phyloP scores from a whole-genome alignment of 1,140 invertebrate species.

The Cydia pomonella region DNA sequence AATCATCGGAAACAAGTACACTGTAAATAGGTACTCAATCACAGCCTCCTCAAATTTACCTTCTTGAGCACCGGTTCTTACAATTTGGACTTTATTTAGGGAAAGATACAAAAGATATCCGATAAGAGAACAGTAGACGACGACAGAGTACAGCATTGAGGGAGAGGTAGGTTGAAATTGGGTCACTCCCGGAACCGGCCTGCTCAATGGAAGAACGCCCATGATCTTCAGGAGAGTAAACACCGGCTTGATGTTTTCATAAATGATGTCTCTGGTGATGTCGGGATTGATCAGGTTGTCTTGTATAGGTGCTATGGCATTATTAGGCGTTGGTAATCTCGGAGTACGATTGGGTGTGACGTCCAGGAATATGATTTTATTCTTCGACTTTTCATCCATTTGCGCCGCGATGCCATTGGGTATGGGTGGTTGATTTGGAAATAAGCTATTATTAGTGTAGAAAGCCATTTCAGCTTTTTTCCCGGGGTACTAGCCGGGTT shows the following conservation, averaged over 20 bases:
- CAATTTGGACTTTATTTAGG: constrained; percentile 82
- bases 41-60: constrained; percentile 86
- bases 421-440: constrained; percentile 50
- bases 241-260: constrained; percentile 82
- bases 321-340: constrained; percentile 48
- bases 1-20: constrained; percentile 84
- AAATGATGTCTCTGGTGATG: constrained; percentile 80
- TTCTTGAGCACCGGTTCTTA: constrained; percentile 77
- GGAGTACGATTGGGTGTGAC: constrained; percentile 62
- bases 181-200: constrained; percentile 69
- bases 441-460: constrained; percentile 60
- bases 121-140: constrained; percentile 77
- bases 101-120: constrained; percentile 82
- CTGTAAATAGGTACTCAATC: constrained; percentile 85
- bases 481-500: constrained; percentile 31
- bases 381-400: constrained; percentile 61
- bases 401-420: constrained; percentile 63
- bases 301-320: constrained; percentile 58
- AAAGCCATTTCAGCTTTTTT: constrained; percentile 56
- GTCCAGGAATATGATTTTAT: constrained; percentile 68
- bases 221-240: constrained; percentile 80
- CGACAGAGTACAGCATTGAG: constrained; percentile 81
- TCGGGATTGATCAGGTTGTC: constrained; percentile 63
- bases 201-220: constrained; percentile 82
- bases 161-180: constrained; percentile 76